Percentiles rank a stretch among this genome's conserved stretches.
Evolutionary conservation across 92 coral and sea anemone genomes (phyloP).

Genomic region (Muricea muricata): DNA sequence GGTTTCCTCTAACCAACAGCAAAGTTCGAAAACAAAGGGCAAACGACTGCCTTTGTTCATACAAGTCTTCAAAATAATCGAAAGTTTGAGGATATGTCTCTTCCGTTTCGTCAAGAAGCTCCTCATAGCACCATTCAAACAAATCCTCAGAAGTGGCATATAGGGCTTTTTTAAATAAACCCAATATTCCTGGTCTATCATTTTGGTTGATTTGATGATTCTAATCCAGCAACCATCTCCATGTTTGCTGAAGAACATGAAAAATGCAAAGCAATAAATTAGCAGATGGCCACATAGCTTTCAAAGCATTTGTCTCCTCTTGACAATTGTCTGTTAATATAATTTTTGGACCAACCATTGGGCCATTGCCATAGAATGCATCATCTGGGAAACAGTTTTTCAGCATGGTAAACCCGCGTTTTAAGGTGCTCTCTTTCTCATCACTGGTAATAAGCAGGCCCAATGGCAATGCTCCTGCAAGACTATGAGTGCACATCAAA

Average conservation of each 20-base stretch:
- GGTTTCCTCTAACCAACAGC: conserved; percentile 33
- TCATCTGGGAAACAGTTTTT: conserved; percentile 60
- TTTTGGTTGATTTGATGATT: conserved; percentile 39
- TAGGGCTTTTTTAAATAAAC: conserved; percentile 54
- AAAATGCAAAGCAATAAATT: conserved; percentile 33
- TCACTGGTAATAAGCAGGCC: conserved; percentile 66
- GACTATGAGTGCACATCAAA: conserved; percentile 70
- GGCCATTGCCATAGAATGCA: conserved; percentile 73
- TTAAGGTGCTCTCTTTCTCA: conserved; percentile 65
- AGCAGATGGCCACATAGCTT: conserved; percentile 52
- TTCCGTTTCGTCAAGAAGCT: conserved; percentile 29
- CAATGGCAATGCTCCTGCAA: conserved; percentile 72
- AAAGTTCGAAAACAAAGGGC: conserved; percentile 54
- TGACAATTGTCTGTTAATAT: conserved; percentile 57
- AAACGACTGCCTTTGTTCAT: conserved; percentile 41
- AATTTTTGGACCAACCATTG: conserved; percentile 44
- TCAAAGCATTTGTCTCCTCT: conserved; percentile 52
- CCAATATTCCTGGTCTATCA: conserved; percentile 40
- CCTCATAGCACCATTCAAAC: conserved; percentile 42
- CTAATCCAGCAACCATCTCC: conserved; percentile 47
- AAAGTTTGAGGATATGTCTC: conserved; percentile 46
- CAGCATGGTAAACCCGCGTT: conserved; percentile 61
- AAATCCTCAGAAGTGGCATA: conserved; percentile 36
- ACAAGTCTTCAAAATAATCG: conserved; percentile 53
- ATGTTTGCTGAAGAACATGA: conserved; percentile 51